Base-by-base conservation (phyloP, 2,888 invertebrate genomes). In the Drosophila peninsularis region DNA sequence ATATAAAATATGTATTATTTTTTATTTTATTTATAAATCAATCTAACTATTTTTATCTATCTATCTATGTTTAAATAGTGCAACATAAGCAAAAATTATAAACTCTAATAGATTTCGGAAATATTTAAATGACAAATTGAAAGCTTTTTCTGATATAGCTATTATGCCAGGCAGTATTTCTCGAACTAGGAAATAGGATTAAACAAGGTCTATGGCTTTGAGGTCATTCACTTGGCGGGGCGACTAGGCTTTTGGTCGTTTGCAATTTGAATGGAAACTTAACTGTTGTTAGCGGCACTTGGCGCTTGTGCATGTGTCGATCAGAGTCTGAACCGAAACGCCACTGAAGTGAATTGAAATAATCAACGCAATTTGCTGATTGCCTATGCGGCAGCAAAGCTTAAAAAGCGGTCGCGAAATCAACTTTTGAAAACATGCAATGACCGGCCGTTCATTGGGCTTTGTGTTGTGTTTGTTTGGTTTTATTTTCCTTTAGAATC, bases 321-420 rank as follows among this genome's bases (percentile, higher is more conserved):
- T 63, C 71, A 75, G 71, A 74, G 84, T 70, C 11, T 30, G 10
- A 78, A 78, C 62, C 41, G 52, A 75, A 76, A 79, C 52, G 71
- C 73, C 68, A 62, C 76, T n/a, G 45, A 45, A 45, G n/a, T 27
- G 45, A 87, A 88, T 85, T 88, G 82, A 82, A 80, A 85, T 88
- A 84, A 87, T 83, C 82, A 85, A 75, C 80, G 78, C 69, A 50
- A 82, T 85, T 88, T 82, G 75, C 52, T 80, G 82, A 79, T 84
- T 87, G 73, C 61, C 41, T 32, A 34, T 57, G 56, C 63, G 61
- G 57, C 68, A 58, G 42, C n/a, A n/a, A 47, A 44, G 41, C 34
- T 60, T 42, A 27, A 49, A 69, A 64, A 39, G 42, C 44, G 37
- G 41, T 27, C 44, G 50, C 36, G 41, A 66, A 71, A 62, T 73